Conservation (phyloP, 2,113 vertebrate genomes). For the Pterocles burchelli region DNA sequence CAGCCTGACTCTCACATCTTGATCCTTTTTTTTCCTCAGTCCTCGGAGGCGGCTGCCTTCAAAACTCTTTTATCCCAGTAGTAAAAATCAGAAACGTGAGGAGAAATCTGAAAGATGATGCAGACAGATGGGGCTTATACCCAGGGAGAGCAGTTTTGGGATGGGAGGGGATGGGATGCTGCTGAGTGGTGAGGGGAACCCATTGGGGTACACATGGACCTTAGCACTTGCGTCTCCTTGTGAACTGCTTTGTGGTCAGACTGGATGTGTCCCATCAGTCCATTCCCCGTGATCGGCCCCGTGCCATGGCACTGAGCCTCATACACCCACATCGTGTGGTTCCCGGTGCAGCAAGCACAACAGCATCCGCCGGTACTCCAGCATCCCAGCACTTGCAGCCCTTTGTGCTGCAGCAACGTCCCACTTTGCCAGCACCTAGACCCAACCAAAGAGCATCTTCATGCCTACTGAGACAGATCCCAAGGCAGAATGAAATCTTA, state of each 20-base stretch:
- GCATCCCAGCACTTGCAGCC: fast-evolving
- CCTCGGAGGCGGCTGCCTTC: neutral
- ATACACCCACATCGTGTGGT: fast-evolving
- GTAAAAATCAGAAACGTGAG: neutral
- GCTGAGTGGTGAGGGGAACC: fast-evolving
- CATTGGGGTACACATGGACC: fast-evolving
- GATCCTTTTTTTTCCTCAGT: constrained; percentile 13
- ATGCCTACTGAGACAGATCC: neutral
- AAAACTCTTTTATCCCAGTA: constrained; percentile 26
- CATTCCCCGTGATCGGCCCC: fast-evolving
- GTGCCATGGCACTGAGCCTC: neutral
- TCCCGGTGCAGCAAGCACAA: fast-evolving
- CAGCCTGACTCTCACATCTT: constrained; percentile 33
- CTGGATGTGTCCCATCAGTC: fast-evolving
- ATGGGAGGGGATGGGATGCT: neutral
- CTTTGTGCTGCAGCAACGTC: neutral
- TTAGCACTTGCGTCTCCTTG: neutral
- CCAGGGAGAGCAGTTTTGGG: neutral
- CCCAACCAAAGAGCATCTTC: neutral
- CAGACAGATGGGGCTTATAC: neutral
- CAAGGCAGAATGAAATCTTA: neutral
- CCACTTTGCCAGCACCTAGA: neutral
- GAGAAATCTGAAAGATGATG: neutral
- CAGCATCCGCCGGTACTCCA: fast-evolving
- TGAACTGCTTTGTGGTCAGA: neutral